phyloP scores from a whole-genome alignment of 2,113 vertebrate genomes.

The Eira barbara region DNA sequence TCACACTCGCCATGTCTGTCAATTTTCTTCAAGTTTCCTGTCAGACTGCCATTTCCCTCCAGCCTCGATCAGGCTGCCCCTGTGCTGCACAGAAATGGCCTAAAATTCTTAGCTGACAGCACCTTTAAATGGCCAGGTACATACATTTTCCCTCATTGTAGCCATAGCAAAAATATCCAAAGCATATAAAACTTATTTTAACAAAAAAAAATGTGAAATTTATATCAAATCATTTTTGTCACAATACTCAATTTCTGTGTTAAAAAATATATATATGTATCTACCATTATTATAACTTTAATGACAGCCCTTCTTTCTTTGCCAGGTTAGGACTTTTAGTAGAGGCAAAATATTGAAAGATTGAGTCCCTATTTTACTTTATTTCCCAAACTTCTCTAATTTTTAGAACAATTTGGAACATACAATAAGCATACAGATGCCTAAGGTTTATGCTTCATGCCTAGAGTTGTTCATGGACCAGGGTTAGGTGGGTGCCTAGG shows the following conservation, averaged over 20 bases:
- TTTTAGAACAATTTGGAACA: not conserved
- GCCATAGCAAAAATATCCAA: not conserved
- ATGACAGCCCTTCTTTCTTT: not conserved
- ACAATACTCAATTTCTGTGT: not conserved
- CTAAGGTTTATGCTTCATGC: not conserved
- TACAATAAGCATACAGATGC: not conserved
- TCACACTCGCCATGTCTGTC: not conserved
- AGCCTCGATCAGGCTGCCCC: not conserved
- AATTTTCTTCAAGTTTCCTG: not conserved
- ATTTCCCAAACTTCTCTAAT: not conserved
- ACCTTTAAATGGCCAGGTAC: not conserved
- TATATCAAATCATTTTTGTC: not conserved
- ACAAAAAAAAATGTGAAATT: not conserved
- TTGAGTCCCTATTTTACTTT: not conserved
- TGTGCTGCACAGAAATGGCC: not conserved
- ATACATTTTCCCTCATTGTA: not conserved
- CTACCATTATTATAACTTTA: not conserved
- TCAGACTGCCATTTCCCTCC: not conserved
- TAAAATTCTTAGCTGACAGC: constrained; percentile 23
- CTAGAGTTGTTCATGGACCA: not conserved
- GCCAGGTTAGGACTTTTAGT: not conserved
- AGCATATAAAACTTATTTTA: not conserved
- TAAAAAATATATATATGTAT: not conserved
- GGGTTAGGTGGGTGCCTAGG: not conserved
- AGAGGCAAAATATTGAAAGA: not conserved